Percentiles rank a stretch among this genome's conserved stretches.
Conservation (phyloP, 2,888 invertebrate species). For the Parnassius mnemosyne region DNA sequence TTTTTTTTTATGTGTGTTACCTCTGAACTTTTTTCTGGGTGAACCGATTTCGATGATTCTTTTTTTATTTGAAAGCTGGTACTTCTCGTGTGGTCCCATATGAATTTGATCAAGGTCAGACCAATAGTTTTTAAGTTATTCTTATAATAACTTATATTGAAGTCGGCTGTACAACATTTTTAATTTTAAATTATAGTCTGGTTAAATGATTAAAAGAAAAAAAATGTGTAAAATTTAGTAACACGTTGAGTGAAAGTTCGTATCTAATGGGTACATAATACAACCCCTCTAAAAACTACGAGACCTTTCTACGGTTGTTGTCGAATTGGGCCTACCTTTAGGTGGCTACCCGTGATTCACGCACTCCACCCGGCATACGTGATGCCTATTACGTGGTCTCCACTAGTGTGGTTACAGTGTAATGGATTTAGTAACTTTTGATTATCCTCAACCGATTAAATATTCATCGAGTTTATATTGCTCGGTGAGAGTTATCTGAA, state of each 20-base stretch:
- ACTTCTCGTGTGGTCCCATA: no score
- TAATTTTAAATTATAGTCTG: no score
- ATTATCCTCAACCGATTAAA: not conserved
- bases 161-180: no score
- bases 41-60: no score
- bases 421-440: constrained; percentile 19
- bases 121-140: no score
- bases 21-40: no score
- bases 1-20: no score
- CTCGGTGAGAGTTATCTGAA: not conserved
- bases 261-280: constrained; percentile 1
- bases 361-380: not conserved
- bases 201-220: no score
- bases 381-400: constrained; percentile 5
- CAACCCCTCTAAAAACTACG: not conserved
- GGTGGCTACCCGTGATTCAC: constrained; percentile 3
- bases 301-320: constrained; percentile 3
- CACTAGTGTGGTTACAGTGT: constrained; percentile 4
- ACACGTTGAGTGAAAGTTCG: not conserved
- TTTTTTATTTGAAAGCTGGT: no score
- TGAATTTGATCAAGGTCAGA: no score
- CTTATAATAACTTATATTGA: no score
- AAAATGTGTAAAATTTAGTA: not conserved
- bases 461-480: constrained; percentile 7
- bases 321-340: not conserved